These are phyloP conservation scores for Schizopygopsis pylzovi DNA, from an alignment of 2,797 vertebrate genomes.

Conservation along the genomic window DNA sequence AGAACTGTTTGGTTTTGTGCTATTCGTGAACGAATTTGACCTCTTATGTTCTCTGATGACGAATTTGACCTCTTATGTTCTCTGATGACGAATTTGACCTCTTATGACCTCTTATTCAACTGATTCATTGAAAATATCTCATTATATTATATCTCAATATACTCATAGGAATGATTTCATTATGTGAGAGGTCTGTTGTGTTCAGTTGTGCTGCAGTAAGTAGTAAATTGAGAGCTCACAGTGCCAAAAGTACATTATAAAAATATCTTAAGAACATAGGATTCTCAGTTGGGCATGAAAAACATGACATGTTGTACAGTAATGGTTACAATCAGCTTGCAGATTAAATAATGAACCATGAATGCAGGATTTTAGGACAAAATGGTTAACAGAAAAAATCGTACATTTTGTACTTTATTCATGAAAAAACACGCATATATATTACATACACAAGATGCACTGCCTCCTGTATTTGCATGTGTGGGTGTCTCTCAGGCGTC, in stretches of 20 bases:
- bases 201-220: neutral
- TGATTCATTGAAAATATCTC: neutral
- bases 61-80: neutral
- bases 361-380: neutral
- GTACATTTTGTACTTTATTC: constrained; percentile 1
- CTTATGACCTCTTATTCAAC: neutral
- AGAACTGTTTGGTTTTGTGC: neutral
- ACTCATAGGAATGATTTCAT: neutral
- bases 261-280: neutral
- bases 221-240: neutral
- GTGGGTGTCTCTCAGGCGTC: constrained; percentile 56
- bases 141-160: too few relatives aligned
- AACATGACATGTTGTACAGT: neutral
- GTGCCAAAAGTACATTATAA: neutral
- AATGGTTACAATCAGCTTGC: neutral
- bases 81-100: neutral
- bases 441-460: neutral
- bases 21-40: neutral
- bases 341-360: neutral
- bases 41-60: too few relatives aligned
- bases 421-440: neutral
- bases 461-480: constrained; percentile 40
- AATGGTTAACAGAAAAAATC: neutral
- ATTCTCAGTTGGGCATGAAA: neutral
- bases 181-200: neutral